These are phyloP conservation scores for Jordanella pulchra DNA, from an alignment of 2,797 vertebrate species.

Conservation along the genomic window DNA sequence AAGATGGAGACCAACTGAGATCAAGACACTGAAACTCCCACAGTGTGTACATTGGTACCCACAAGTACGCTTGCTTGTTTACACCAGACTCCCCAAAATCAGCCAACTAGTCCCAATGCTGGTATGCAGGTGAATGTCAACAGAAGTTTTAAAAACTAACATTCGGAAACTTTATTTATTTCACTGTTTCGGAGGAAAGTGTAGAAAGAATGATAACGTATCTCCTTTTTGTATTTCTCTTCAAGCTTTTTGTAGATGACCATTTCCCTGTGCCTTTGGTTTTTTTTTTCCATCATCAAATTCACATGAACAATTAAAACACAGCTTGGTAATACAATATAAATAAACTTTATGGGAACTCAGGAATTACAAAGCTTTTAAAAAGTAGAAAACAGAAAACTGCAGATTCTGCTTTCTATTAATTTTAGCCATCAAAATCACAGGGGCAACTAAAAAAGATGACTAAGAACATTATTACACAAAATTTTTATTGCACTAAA, in stretches of 20 bases:
- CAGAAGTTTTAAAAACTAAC: background rate
- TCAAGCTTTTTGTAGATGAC: slow-evolving; percentile 21
- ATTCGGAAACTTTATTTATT: slow-evolving; percentile 7
- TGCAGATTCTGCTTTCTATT: background rate
- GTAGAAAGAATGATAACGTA: slow-evolving; percentile 68
- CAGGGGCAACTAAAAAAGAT: background rate
- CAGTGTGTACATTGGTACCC: slow-evolving; percentile 67
- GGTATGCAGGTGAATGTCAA: slow-evolving; percentile 1
- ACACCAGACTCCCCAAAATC: slow-evolving; percentile 11
- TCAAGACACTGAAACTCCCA: slow-evolving; percentile 38
- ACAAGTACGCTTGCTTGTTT: slow-evolving; percentile 13
- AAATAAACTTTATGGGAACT: background rate
- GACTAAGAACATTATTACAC: background rate
- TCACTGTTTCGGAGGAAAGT: slow-evolving; percentile 34
- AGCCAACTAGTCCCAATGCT: background rate
- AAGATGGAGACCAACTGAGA: slow-evolving; percentile 63
- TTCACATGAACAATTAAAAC: background rate
- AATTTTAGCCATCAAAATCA: background rate
- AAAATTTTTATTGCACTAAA: background rate
- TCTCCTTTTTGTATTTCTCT: slow-evolving; percentile 60
- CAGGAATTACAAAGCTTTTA: background rate
- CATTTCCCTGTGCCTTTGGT: slow-evolving; percentile 2
- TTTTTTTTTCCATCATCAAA: background rate
- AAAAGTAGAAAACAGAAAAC: background rate
- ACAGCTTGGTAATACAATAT: background rate